Percentiles rank a stretch among this genome's conserved stretches.
phyloP scores from a whole-genome alignment of 1,140 invertebrate genomes.

The Nomia melanderi region DNA sequence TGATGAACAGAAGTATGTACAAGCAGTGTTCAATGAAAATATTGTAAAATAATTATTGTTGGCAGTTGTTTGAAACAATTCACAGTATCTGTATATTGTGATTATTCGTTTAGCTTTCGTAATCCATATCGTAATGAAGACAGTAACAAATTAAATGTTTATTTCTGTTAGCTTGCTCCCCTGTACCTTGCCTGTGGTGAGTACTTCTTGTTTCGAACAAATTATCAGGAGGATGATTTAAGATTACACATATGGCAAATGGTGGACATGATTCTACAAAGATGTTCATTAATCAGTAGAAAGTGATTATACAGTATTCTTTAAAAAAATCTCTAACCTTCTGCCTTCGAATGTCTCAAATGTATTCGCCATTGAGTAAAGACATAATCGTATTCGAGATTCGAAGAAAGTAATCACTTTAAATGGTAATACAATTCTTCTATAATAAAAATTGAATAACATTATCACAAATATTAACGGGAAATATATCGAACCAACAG shows the following conservation, averaged over 20 bases:
- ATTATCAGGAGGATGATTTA: neutral
- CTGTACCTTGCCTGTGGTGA: neutral
- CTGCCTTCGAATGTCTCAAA: neutral
- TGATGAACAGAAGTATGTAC: neutral
- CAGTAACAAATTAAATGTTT: neutral
- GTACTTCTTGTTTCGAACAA: neutral
- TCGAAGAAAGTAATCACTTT: neutral
- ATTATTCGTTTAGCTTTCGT: slow-evolving; percentile 4
- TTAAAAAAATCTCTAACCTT: slow-evolving; percentile 1
- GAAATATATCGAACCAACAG: neutral
- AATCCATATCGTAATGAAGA: neutral
- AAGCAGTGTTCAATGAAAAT: neutral
- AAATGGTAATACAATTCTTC: neutral
- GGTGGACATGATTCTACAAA: neutral
- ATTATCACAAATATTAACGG: neutral
- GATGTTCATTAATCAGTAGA: neutral
- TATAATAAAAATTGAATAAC: neutral
- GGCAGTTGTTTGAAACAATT: slow-evolving; percentile 13
- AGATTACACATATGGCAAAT: no score
- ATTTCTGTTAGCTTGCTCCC: neutral
- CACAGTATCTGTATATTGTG: neutral
- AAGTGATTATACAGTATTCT: neutral
- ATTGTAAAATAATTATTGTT: neutral
- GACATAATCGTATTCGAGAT: neutral
- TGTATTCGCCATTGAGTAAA: neutral